A percentile compares a stretch with the other conserved stretches of the same genome.
These are phyloP conservation scores for Phengaris arion DNA, from an alignment of 2,888 invertebrate species.

Conservation along the genomic window DNA sequence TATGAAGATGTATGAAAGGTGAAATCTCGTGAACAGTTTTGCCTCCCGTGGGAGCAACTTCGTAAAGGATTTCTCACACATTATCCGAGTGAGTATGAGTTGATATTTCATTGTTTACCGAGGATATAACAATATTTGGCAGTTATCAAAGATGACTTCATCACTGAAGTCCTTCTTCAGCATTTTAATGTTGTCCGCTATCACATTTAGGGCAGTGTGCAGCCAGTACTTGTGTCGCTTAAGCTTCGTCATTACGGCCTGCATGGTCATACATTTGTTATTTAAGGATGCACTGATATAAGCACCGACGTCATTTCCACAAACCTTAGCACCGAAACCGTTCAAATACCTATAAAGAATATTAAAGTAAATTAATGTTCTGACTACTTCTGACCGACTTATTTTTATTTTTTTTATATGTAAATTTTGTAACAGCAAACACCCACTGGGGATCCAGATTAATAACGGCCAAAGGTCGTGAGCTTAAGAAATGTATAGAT, in stretches of 20 bases:
- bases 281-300: constrained; percentile 56
- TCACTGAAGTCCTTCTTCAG: constrained; percentile 74
- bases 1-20: no score
- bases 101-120: constrained; percentile 66
- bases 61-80: no score
- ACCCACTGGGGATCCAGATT: no score
- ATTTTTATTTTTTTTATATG: no score
- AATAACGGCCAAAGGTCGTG: no score
- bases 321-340: constrained; percentile 77
- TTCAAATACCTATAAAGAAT: constrained; percentile 66
- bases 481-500: no score
- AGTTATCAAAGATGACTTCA: constrained; percentile 78
- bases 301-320: constrained; percentile 61
- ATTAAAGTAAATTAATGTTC: not conserved
- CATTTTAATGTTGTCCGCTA: constrained; percentile 80
- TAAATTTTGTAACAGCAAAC: no score
- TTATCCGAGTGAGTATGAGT: no score
- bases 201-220: constrained; percentile 78
- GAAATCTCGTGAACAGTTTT: no score
- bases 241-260: constrained; percentile 53
- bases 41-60: no score
- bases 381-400: no score
- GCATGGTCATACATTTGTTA: constrained; percentile 35
- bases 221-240: constrained; percentile 82
- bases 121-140: constrained; percentile 84